Evolutionary conservation across 1,140 invertebrate genomes (phyloP), one percentile per base, ranked within the genome.

Genomic region (Caerostris darwini): DNA sequence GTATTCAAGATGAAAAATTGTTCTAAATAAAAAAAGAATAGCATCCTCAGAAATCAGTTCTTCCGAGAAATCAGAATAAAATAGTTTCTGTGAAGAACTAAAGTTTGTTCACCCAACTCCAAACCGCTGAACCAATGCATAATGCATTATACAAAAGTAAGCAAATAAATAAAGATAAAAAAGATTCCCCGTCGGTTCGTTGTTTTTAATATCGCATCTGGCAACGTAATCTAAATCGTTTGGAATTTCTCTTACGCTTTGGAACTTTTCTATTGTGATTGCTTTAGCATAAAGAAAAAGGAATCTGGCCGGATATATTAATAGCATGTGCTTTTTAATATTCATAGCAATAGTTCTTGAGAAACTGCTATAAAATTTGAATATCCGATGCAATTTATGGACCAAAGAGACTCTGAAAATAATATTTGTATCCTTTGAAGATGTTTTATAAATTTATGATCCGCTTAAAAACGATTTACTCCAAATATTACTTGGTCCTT

Each of bases 131-230:
- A 34, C 69, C 69, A 77, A 77, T 77, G 69, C 69, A 77, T 77
- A 77, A 77, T 53, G 34, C 69, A 77, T 50, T 34, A 34, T 34
- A 10, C 19, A 77, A 50, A 50, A 77, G n/a, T n/a, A n/a, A n/a
- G n/a, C n/a, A n/a, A n/a, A n/a, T n/a, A n/a, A n/a, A n/a, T n/a
- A 71, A 19, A 53, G 5, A 1, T 50, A 53, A 69, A 19, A 5
- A 10, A 53, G 34, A 34, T 34, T 34, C 34, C 34, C 0, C 34
- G 34, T 34, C 34, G 34, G 34, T 77, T 77, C 69, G 6, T 77
- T 77, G 69, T 77, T 77, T 77, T 77, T 77, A 77, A 77, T 77
- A 77, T 77, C 69, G 69, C 69, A 77, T 77, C 69, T 77, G 69
- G 69, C 69, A 77, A 77, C 69, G 69, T 77, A 77, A 77, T 77